Base-by-base conservation (phyloP, 1,140 invertebrate genomes). In the Littorina saxatilis region DNA sequence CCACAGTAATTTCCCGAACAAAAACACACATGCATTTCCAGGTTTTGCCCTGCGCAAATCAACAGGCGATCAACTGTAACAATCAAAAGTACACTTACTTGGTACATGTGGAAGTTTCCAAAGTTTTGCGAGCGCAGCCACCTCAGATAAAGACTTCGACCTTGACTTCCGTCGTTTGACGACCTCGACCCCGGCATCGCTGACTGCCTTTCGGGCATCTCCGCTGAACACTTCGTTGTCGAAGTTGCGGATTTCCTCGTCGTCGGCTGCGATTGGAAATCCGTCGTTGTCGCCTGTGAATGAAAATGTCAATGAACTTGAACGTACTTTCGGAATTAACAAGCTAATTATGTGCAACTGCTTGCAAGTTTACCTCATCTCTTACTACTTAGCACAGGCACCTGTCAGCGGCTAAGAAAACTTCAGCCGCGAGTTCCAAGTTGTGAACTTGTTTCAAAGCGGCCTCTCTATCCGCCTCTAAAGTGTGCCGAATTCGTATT, bases 111-210 rank as follows among this genome's bases (percentile, higher is more conserved):
- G 68, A 47, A 73, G 70, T 73, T 73, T 73, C 70, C 47, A 50
- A 73, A 73, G 70, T 73, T 73, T 73, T 23, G 70, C 70, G 40
- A 73, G 70, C 2, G 70, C 70, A 13, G 27, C 70, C 40, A 73
- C 70, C 70, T 73, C 70, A 4, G 70, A 47, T 29, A 73, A 32
- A n/a, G 70, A 50, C 23, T 73, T 73, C 70, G 70, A 73, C 70
- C 70, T 73, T 73, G 70, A 73, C 70, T 73, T 73, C 40, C n/a
- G 70, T 29, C 50, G n/a, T n/a, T n/a, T n/a, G n/a, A n/a, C n/a
- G 70, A 73, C 70, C 70, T 73, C 70, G 23, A 43, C 70, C 32
- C 70, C 70, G 70, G 70, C 39, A 73, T 50, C 70, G 1, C 23
- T 40, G 23, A 9, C 40, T 4, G 70, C 2, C 40, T 29, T 7